Conservation (phyloP, 2,113 vertebrate genomes). For the Marcusenius ussheri region DNA sequence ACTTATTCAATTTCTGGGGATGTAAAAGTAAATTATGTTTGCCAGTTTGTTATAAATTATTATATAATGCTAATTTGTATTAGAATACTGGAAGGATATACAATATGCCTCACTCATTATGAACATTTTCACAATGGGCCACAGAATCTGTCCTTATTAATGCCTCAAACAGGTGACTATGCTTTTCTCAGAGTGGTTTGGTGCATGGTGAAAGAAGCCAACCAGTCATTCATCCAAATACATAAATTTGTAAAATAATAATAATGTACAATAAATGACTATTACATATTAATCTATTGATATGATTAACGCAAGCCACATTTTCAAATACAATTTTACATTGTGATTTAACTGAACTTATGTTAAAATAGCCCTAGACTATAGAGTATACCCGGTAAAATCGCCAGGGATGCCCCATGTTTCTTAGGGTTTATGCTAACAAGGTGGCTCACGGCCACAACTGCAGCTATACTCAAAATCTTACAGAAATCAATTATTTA, state of each 20-base stretch:
- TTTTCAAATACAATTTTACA: neutral
- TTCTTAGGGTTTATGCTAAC: neutral
- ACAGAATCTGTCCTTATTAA: neutral
- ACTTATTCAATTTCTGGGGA: neutral
- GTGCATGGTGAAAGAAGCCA: neutral
- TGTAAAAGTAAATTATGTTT: neutral
- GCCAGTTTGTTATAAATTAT: neutral
- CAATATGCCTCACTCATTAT: neutral
- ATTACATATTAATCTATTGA: neutral
- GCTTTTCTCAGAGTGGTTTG: neutral
- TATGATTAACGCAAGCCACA: neutral
- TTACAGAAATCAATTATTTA: neutral
- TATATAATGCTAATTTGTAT: neutral
- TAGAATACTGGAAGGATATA: neutral
- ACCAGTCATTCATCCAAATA: too few species aligned
- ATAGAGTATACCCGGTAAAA: neutral
- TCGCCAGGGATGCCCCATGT: neutral
- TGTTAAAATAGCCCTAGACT: neutral
- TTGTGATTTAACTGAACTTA: neutral
- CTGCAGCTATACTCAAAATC: neutral
- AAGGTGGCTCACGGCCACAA: neutral
- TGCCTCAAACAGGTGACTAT: neutral
- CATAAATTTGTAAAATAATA: too few species aligned
- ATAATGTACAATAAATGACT: neutral
- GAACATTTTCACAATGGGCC: neutral